Conservation (phyloP, 2,797 vertebrate genomes). For the Brotula barbata region DNA sequence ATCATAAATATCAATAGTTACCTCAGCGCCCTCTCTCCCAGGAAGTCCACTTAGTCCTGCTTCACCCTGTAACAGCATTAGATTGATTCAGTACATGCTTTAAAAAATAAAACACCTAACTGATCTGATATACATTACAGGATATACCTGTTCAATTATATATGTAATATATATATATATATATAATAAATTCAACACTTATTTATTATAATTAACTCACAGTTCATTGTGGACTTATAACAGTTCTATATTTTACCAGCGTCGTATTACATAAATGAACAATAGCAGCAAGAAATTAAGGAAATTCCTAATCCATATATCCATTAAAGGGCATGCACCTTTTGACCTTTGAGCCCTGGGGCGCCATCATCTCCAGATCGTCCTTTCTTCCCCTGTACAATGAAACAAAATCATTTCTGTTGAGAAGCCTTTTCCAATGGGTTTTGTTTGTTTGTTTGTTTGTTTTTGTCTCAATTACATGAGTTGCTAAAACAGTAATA, state of each 20-base stretch:
- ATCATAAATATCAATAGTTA: conserved; percentile 54
- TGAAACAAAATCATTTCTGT: conserved; percentile 34
- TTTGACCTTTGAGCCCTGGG: conserved; percentile 83
- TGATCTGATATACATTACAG: no score
- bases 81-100: not conserved
- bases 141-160: no score
- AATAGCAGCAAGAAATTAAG: not conserved
- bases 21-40: conserved; percentile 85
- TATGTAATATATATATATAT: no score
- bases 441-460: no score
- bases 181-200: not conserved
- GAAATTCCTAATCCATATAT: conserved; percentile 15
- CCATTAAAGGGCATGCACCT: conserved; percentile 76
- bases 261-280: conserved; percentile 16
- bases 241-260: not conserved
- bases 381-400: conserved; percentile 89
- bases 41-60: conserved; percentile 85
- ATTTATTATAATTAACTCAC: not conserved
- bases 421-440: no score
- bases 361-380: conserved; percentile 85
- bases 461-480: not conserved
- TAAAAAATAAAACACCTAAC: not conserved
- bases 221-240: not conserved
- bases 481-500: no score
- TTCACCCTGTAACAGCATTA: conserved; percentile 80